phyloP scores from a whole-genome alignment of 1,140 invertebrate species.

The Hypsibius dujardini region DNA sequence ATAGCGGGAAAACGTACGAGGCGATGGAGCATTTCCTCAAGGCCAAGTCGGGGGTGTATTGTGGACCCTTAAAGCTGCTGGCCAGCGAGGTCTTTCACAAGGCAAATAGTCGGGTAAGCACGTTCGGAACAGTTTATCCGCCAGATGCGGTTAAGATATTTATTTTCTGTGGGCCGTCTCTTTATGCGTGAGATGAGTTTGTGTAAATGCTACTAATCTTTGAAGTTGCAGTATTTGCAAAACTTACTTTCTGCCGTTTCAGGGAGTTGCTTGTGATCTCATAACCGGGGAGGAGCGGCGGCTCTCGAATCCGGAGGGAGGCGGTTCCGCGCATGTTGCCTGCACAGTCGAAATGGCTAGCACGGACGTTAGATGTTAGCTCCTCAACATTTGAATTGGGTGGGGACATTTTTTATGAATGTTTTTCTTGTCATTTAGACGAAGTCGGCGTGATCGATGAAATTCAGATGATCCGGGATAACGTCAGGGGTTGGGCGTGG shows the following conservation, averaged over 20 bases:
- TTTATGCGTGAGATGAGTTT: no score
- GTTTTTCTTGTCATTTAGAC: slow-evolving; percentile 38
- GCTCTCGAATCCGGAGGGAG: slow-evolving; percentile 46
- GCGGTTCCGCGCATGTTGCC: slow-evolving; percentile 52
- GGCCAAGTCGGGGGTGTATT: slow-evolving; percentile 84
- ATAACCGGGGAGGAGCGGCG: slow-evolving; percentile 88
- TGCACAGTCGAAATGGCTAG: slow-evolving; percentile 97
- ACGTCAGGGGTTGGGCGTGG: slow-evolving; percentile 88
- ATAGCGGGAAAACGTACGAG: slow-evolving; percentile 96
- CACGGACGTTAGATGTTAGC: slow-evolving; percentile 52
- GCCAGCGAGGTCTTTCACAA: slow-evolving; percentile 86
- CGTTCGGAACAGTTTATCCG: no score
- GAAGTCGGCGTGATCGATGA: slow-evolving; percentile 97
- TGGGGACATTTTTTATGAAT: slow-evolving; percentile 9
- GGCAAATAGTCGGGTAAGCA: slow-evolving; percentile 55
- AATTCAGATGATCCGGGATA: slow-evolving; percentile 87
- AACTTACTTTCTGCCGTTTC: slow-evolving; percentile 25
- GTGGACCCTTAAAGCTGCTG: slow-evolving; percentile 85
- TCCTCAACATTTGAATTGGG: no score
- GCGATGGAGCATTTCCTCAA: slow-evolving; percentile 70
- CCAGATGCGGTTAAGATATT: background rate
- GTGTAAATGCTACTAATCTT: slow-evolving; percentile 20
- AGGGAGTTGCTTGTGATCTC: slow-evolving; percentile 84
- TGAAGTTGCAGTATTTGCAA: slow-evolving; percentile 18
- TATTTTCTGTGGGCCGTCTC: background rate